phyloP scores from a whole-genome alignment of 2,888 invertebrate species.

The Suillia variegata region DNA sequence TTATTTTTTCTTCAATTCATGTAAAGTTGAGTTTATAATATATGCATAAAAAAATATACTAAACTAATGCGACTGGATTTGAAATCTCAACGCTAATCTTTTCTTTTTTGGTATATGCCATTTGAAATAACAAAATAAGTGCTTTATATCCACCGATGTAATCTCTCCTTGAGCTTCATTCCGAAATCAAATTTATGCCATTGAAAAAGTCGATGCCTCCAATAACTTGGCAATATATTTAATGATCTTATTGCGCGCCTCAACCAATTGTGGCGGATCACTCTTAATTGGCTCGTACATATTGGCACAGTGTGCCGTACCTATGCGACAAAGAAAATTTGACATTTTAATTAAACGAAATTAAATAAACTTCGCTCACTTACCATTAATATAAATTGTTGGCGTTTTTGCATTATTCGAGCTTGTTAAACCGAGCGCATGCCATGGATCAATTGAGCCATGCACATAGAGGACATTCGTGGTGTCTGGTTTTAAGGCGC shows the following conservation, averaged over 20 bases:
- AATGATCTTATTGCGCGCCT: slow-evolving; percentile 70
- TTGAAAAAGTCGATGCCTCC: too few relatives aligned
- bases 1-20: too few relatives aligned
- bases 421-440: slow-evolving; percentile 74
- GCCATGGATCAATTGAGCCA: slow-evolving; percentile 90
- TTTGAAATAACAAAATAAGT: too few relatives aligned
- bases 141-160: too few relatives aligned
- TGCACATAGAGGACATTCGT: slow-evolving; percentile 83
- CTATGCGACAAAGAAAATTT: slow-evolving; percentile 61
- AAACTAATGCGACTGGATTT: too few relatives aligned
- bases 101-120: too few relatives aligned
- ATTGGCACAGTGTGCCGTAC: slow-evolving; percentile 93
- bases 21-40: too few relatives aligned
- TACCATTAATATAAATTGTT: slow-evolving; percentile 77
- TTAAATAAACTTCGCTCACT: slow-evolving; percentile 8
- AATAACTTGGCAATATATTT: slow-evolving; percentile 43
- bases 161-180: background rate
- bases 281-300: slow-evolving; percentile 79
- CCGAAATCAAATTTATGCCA: slow-evolving; percentile 31
- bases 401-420: slow-evolving; percentile 66
- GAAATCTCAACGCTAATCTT: too few relatives aligned
- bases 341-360: background rate
- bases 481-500: slow-evolving; percentile 72
- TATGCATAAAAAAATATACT: too few relatives aligned
- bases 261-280: slow-evolving; percentile 72